phyloP scores from a whole-genome alignment of 2,113 vertebrate species.

The Rutilus rutilus region DNA sequence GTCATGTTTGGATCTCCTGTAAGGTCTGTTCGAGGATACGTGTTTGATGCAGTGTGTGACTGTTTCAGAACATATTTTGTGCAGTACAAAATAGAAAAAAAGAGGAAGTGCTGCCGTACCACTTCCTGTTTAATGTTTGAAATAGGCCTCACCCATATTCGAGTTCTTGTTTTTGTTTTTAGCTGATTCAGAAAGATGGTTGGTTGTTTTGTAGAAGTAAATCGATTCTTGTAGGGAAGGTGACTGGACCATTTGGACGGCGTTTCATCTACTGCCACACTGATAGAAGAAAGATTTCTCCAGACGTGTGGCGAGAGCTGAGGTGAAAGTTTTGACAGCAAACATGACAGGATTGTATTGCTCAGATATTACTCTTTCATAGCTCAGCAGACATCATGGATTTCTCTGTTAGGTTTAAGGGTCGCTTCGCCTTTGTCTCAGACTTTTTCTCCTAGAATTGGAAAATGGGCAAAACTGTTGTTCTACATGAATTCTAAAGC shows the following conservation, averaged over 20 bases:
- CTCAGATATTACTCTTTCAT: background rate
- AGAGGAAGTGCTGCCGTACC: background rate
- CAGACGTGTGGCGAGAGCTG: conserved; percentile 55
- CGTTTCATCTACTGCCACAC: conserved; percentile 23
- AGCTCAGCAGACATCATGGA: background rate
- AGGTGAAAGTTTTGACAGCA: conserved; percentile 62
- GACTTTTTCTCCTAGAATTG: background rate
- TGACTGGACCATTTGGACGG: background rate
- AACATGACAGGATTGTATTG: conserved; percentile 4
- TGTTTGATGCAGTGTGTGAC: background rate
- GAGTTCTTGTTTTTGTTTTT: conserved; percentile 25
- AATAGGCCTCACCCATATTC: background rate
- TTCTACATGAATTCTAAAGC: background rate
- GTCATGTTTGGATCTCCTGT: background rate
- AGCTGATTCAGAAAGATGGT: background rate
- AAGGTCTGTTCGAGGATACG: background rate
- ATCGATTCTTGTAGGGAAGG: background rate
- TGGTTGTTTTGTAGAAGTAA: background rate
- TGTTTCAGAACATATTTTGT: background rate
- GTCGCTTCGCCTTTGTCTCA: background rate
- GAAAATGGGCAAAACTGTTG: background rate
- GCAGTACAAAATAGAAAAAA: background rate
- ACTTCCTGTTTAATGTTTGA: conserved; percentile 20
- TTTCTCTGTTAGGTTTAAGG: background rate
- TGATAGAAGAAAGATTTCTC: conserved; percentile 69